Conservation (phyloP, 53 echinoderm and acorn worm species). For the Mesocentrotus franciscanus region DNA sequence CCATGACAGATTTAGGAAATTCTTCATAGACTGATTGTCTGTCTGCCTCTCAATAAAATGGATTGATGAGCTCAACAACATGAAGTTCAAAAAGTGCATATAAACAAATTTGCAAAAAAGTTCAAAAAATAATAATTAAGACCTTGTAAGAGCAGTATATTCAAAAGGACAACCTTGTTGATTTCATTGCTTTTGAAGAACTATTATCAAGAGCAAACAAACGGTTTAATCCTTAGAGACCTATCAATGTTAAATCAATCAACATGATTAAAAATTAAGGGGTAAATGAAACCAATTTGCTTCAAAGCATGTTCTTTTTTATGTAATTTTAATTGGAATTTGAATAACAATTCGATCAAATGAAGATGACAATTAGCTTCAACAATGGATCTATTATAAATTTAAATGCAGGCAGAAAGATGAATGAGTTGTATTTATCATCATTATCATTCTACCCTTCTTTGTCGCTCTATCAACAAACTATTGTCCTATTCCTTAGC, state of each 20-base stretch:
- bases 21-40: conserved; percentile 11
- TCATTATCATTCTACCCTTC: neutral
- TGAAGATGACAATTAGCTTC: neutral
- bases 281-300: neutral
- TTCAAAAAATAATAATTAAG: neutral
- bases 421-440: neutral
- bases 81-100: neutral
- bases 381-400: neutral
- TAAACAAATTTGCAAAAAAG: neutral
- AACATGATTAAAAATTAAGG: neutral
- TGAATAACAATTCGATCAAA: neutral
- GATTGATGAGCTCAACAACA: neutral
- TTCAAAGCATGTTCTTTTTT: neutral
- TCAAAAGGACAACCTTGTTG: neutral
- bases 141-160: neutral
- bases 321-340: neutral
- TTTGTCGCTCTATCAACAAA: neutral
- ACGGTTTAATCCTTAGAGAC: neutral
- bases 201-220: neutral
- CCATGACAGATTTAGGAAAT: neutral
- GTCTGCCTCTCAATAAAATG: neutral
- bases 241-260: neutral
- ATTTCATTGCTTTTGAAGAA: neutral
- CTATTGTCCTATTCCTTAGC: neutral
- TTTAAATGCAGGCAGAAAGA: neutral